phyloP scores from a whole-genome alignment of 1,140 invertebrate species.

The Drosophila rhopaloa region DNA sequence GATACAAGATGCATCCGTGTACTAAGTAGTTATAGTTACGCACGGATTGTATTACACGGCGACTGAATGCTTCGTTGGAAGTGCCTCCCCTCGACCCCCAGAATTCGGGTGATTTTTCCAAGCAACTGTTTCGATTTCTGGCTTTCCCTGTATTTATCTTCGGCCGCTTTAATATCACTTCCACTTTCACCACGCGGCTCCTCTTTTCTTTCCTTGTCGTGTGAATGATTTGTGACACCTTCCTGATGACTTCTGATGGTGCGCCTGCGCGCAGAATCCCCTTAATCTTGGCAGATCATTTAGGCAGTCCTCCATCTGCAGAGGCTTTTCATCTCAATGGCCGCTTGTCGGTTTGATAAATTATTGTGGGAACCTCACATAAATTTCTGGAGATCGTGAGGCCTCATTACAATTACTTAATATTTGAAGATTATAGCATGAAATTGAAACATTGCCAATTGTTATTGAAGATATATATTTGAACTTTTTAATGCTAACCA shows the following conservation, averaged over 20 bases:
- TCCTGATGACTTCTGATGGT: constrained; percentile 49
- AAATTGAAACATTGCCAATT: too few species aligned
- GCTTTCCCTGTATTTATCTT: constrained; percentile 67
- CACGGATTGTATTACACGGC: constrained; percentile 77
- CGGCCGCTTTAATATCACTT: constrained; percentile 67
- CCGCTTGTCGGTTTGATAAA: constrained; percentile 57
- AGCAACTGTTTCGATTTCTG: constrained; percentile 75
- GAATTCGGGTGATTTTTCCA: constrained; percentile 61
- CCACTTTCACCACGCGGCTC: constrained; percentile 46
- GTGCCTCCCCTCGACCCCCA: constrained; percentile 7
- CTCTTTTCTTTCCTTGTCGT: constrained; percentile 11
- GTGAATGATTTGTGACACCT: constrained; percentile 79
- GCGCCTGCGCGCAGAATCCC: constrained; percentile 48
- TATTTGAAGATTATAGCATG: not conserved
- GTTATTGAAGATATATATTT: too few species aligned
- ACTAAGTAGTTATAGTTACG: constrained; percentile 79
- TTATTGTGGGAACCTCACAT: constrained; percentile 66
- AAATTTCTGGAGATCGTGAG: constrained; percentile 18
- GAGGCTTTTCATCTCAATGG: constrained; percentile 18
- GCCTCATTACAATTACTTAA: not conserved
- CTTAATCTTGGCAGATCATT: constrained; percentile 27
- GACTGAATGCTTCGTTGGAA: constrained; percentile 56
- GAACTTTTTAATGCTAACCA: too few species aligned
- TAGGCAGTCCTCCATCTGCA: constrained; percentile 10
- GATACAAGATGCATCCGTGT: constrained; percentile 39